Conservation (phyloP, 35 echinoderm and acorn worm genomes). For the Stichopus chloronotus region DNA sequence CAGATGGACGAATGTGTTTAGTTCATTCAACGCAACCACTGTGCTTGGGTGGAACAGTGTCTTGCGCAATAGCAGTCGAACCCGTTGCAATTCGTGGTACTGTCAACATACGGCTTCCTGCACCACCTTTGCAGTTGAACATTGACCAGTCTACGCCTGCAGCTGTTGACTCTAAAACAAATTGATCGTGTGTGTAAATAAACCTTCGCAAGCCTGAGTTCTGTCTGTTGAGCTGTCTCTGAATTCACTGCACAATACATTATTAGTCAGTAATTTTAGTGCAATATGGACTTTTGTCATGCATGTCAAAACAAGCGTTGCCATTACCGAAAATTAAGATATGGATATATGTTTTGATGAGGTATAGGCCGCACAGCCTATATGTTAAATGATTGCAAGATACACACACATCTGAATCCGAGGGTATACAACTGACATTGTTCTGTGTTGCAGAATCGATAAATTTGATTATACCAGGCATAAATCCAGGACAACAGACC, state of each 20-base stretch:
- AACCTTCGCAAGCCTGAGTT: neutral
- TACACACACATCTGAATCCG: neutral
- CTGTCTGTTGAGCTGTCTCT: neutral
- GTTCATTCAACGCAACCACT: too few relatives aligned
- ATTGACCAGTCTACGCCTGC: slow-evolving; percentile 15
- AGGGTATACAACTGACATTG: neutral
- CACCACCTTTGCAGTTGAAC: neutral
- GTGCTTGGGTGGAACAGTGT: too few relatives aligned
- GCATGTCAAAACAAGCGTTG: neutral
- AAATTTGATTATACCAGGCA: slow-evolving; percentile 25
- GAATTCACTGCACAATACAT: neutral
- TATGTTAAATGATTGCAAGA: neutral
- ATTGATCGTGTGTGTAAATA: neutral
- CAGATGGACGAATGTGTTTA: too few relatives aligned
- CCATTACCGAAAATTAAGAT: neutral
- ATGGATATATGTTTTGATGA: neutral
- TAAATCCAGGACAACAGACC: neutral
- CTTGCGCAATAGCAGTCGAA: too few relatives aligned
- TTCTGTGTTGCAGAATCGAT: slow-evolving; percentile 15
- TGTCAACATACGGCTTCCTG: too few relatives aligned
- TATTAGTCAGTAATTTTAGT: neutral
- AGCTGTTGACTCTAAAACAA: slow-evolving; percentile 7
- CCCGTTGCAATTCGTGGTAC: too few relatives aligned
- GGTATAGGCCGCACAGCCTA: too few relatives aligned
- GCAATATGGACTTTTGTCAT: neutral